Evolutionary conservation across 2,113 vertebrate species (phyloP).

Genomic region (Trematomus loennbergii): DNA sequence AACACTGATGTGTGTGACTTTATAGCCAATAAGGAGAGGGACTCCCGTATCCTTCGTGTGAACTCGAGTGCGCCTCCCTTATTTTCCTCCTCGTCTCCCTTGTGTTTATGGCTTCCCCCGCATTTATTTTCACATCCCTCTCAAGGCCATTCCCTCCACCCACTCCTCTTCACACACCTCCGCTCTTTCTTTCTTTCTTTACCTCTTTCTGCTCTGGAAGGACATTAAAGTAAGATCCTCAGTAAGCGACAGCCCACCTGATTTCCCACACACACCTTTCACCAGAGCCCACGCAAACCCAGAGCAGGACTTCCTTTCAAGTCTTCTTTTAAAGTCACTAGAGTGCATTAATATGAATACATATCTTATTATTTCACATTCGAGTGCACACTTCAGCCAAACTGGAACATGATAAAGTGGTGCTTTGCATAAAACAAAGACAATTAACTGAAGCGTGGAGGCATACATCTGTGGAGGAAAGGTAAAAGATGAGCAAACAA

Average conservation of each 20-base stretch:
- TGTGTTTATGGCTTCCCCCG: conserved; percentile 27
- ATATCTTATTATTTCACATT: conserved; percentile 45
- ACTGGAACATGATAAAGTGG: not conserved
- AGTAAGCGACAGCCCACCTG: conserved; percentile 12
- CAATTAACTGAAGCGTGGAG: not conserved
- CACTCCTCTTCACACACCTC: conserved; percentile 20
- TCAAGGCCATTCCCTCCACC: conserved; percentile 41
- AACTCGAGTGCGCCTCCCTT: conserved; percentile 14
- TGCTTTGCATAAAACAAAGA: conserved; percentile 20
- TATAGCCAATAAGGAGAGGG: conserved; percentile 34
- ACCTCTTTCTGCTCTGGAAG: conserved; percentile 6
- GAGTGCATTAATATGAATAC: conserved; percentile 47
- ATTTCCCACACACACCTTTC: conserved; percentile 35
- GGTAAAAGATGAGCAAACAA: not conserved
- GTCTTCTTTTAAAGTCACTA: conserved; percentile 25
- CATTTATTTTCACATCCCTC: conserved; percentile 43
- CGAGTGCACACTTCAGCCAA: conserved; percentile 27
- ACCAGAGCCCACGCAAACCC: conserved; percentile 28
- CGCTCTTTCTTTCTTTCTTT: conserved; percentile 2
- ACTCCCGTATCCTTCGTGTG: conserved; percentile 32
- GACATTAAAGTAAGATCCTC: conserved; percentile 30
- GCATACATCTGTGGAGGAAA: not conserved
- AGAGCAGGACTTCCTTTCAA: conserved; percentile 52
- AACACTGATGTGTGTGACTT: conserved; percentile 16
- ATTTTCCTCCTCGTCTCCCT: conserved; percentile 14